These are phyloP conservation scores for Pontoporia blainvillei DNA, from an alignment of 2,113 vertebrate species.

Conservation along the genomic window DNA sequence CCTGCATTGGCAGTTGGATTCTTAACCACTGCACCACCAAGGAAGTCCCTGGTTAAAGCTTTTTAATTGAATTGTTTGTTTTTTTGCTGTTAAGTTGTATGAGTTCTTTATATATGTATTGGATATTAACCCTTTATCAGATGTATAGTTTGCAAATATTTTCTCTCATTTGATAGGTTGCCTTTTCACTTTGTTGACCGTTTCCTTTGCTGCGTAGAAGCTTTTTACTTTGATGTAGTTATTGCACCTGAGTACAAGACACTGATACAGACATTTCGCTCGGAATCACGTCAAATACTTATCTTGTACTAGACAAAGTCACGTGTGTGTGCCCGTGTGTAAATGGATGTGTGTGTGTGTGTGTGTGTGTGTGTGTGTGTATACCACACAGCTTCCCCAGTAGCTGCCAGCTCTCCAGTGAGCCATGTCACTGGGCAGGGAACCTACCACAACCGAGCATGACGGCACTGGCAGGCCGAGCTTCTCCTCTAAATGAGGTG, in stretches of 20 bases:
- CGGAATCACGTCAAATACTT: neutral
- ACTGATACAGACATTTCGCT: neutral
- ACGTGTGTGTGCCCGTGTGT: rapidly evolving
- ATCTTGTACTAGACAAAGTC: neutral
- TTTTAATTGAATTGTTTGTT: neutral
- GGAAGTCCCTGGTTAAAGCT: neutral
- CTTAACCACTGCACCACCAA: too few relatives aligned
- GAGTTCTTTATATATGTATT: too few relatives aligned
- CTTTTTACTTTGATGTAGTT: neutral
- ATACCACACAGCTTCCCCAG: neutral
- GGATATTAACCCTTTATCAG: neutral
- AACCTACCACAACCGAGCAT: conserved; percentile 86
- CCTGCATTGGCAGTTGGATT: too few relatives aligned
- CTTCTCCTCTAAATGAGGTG: conserved; percentile 84
- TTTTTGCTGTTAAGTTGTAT: too few relatives aligned
- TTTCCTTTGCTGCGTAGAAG: neutral
- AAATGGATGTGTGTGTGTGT: rapidly evolving
- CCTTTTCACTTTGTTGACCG: neutral
- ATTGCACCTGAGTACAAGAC: neutral
- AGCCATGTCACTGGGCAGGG: rapidly evolving
- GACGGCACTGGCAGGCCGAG: conserved; percentile 84
- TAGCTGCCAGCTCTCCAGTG: too few relatives aligned
- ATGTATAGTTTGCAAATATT: neutral
- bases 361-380: too few relatives aligned
- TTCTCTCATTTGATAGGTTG: neutral